Evolutionary conservation across 2,797 vertebrate species (phyloP).

Genomic region (Perodicticus potto): DNA sequence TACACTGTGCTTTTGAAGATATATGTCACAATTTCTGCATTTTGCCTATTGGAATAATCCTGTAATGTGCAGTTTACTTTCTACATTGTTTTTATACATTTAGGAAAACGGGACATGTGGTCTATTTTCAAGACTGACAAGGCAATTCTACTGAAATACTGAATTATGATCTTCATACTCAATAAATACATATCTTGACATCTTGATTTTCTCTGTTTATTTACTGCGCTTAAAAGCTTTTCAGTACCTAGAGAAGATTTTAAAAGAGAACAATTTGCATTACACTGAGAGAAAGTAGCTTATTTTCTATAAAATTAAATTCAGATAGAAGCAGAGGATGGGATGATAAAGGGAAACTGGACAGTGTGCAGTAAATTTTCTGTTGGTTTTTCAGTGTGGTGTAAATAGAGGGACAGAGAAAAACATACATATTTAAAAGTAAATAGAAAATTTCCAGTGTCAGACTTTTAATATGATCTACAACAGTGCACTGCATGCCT

Average conservation of each 20-base stretch:
- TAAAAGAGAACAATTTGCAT: not conserved
- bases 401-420: not conserved
- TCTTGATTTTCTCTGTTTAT: not conserved
- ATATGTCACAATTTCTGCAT: not conserved
- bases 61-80: conserved; percentile 7
- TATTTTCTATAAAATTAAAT: not conserved
- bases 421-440: conserved; percentile 32
- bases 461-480: conserved; percentile 18
- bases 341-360: rapidly evolving
- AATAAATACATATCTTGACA: not conserved
- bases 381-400: not conserved
- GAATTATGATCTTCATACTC: not conserved
- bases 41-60: not conserved
- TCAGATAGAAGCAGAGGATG: not conserved
- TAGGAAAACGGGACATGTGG: not conserved
- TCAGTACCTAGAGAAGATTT: not conserved
- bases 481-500: not conserved
- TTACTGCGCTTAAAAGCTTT: not conserved
- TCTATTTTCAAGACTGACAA: conserved; percentile 26
- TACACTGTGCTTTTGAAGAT: not conserved
- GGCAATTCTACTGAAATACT: not conserved
- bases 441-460: conserved; percentile 8
- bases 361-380: not conserved
- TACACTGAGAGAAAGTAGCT: not conserved
- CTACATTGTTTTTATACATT: not conserved